A percentile compares a stretch with the other conserved stretches of the same genome.
These are phyloP conservation scores for Darevskia nairensis DNA, from an alignment of 2,797 vertebrate genomes.

Conservation along the genomic window DNA sequence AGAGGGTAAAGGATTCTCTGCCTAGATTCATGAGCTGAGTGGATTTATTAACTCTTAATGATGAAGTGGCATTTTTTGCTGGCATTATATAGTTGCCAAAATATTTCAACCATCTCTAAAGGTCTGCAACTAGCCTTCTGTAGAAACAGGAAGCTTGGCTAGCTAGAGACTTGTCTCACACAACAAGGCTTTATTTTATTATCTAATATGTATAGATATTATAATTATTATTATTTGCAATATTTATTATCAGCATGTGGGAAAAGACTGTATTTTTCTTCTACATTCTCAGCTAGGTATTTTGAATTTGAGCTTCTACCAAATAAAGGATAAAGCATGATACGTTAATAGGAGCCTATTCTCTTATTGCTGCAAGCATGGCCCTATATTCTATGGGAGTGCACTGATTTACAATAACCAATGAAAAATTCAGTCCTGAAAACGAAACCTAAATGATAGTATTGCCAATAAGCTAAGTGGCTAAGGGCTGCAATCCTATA, in stretches of 20 bases:
- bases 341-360: not conserved
- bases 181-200: not conserved
- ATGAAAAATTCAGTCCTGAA: not conserved
- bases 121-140: not conserved
- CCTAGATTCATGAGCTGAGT: not conserved
- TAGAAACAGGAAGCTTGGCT: not conserved
- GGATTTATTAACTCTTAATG: not conserved
- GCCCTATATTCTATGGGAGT: not conserved
- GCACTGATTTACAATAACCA: not conserved
- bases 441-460: not conserved
- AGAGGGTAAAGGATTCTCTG: not conserved
- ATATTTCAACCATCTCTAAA: not conserved
- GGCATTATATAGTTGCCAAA: not conserved
- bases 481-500: not conserved
- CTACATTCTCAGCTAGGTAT: not conserved
- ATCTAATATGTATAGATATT: too few relatives aligned
- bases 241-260: not conserved
- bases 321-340: not conserved
- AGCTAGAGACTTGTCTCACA: not conserved
- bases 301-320: not conserved
- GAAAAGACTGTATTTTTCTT: not conserved
- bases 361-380: not conserved
- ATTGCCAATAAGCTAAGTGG: not conserved
- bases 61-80: not conserved
- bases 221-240: too few relatives aligned